Conservation (phyloP, 2,888 invertebrate species). For the Oeneis ivallda region DNA sequence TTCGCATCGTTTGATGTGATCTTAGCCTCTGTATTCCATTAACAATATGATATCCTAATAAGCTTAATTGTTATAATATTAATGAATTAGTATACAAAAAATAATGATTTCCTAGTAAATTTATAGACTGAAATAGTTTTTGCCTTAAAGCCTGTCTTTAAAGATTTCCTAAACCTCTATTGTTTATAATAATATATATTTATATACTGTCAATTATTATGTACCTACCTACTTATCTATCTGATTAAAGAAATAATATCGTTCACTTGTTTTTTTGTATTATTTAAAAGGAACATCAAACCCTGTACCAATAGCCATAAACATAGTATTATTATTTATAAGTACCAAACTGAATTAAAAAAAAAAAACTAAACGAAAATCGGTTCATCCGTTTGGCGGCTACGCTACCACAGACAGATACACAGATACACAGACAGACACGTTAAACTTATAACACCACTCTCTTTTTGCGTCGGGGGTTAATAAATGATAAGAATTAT, state of each 20-base stretch:
- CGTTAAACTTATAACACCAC: no score
- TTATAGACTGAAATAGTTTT: slow-evolving; percentile 56
- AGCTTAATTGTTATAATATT: slow-evolving; percentile 24
- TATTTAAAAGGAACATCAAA: background rate
- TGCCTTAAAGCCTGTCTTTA: slow-evolving; percentile 46
- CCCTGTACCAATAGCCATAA: background rate
- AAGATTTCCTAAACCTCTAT: slow-evolving; percentile 42
- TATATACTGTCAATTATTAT: slow-evolving; percentile 44
- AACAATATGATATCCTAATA: slow-evolving; percentile 24
- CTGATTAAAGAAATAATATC: slow-evolving; percentile 41
- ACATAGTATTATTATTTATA: no score
- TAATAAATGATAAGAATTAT: no score
- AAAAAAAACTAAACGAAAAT: no score
- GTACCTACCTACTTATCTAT: slow-evolving; percentile 41
- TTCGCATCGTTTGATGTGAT: slow-evolving; percentile 24
- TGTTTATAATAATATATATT: slow-evolving; percentile 42
- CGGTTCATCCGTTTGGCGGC: no score
- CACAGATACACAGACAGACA: no score
- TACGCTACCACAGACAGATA: no score
- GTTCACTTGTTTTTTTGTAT: slow-evolving; percentile 28
- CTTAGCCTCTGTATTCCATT: slow-evolving; percentile 21
- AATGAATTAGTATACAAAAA: slow-evolving; percentile 30
- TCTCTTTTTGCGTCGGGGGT: no score
- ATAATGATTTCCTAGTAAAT: slow-evolving; percentile 41
- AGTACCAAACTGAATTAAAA: no score